Conservation (phyloP, 2,888 invertebrate genomes). For the Baronia brevicornis region DNA sequence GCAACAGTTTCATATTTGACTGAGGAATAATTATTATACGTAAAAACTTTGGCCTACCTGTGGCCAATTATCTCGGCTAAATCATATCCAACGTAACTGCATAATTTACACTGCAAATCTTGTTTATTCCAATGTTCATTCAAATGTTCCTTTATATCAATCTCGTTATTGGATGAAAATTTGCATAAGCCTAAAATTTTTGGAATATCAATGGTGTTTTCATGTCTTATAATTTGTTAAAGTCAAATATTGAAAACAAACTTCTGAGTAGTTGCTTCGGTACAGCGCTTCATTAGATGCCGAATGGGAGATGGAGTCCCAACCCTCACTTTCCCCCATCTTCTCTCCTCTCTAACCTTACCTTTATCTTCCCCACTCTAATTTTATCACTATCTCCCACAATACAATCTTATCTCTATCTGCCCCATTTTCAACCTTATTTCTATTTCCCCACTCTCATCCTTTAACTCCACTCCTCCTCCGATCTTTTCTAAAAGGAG, state of each 20-base stretch:
- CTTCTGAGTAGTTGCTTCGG: not conserved
- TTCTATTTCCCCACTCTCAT: too few species aligned
- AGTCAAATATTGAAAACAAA: not conserved
- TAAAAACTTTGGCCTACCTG: conserved; percentile 28
- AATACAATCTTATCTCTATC: too few species aligned
- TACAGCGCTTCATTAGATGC: conserved; percentile 13
- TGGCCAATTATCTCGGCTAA: conserved; percentile 42
- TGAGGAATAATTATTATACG: not conserved
- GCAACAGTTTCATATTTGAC: not conserved
- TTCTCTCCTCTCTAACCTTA: too few species aligned
- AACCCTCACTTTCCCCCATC: too few species aligned
- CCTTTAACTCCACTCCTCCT: too few species aligned
- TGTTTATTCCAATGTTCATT: conserved; percentile 35
- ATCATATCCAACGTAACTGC: conserved; percentile 40
- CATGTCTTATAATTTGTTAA: not conserved
- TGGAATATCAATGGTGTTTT: not conserved
- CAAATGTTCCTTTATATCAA: conserved; percentile 29
- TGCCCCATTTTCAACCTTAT: too few species aligned
- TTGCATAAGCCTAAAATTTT: conserved; percentile 33
- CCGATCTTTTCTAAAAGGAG: too few species aligned
- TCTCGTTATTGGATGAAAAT: conserved; percentile 12
- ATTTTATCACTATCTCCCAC: too few species aligned
- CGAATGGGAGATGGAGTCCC: too few species aligned
- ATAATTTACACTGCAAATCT: conserved; percentile 38
- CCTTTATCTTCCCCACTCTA: too few species aligned